phyloP scores from a whole-genome alignment of 1,140 invertebrate species.

The Cydia fagiglandana region DNA sequence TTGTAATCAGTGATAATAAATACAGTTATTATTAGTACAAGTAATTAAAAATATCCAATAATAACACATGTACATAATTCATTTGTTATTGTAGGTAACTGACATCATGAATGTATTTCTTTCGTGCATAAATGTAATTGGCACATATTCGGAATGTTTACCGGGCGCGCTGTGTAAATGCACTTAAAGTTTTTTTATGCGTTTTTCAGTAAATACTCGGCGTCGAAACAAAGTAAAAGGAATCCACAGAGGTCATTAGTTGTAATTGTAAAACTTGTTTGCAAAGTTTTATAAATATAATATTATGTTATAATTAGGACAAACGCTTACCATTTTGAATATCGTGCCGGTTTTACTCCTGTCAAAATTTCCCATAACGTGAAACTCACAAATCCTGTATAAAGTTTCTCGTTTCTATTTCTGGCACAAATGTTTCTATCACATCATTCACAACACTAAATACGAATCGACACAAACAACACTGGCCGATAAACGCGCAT shows the following conservation, averaged over 20 bases:
- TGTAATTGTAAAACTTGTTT: constrained; percentile 6
- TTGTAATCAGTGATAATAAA: not conserved
- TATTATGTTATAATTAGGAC: not conserved
- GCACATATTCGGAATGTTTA: constrained; percentile 7
- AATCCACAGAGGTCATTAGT: constrained; percentile 16
- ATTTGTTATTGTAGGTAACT: not conserved
- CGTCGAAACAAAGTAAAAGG: constrained; percentile 20
- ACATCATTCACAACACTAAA: constrained; percentile 66
- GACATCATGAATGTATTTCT: not conserved
- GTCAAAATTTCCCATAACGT: constrained; percentile 44
- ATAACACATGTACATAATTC: not conserved
- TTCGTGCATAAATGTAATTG: constrained; percentile 1
- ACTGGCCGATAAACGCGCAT: constrained; percentile 52
- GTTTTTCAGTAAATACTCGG: constrained; percentile 21
- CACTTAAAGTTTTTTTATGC: constrained; percentile 8
- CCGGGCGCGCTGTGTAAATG: not conserved
- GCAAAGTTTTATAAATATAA: not conserved
- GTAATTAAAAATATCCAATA: not conserved
- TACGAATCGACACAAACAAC: constrained; percentile 41
- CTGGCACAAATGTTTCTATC: constrained; percentile 53
- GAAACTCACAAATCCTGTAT: constrained; percentile 51
- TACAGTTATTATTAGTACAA: not conserved
- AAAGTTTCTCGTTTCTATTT: constrained; percentile 39
- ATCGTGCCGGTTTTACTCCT: constrained; percentile 36
- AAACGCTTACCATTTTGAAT: constrained; percentile 50